phyloP scores from a whole-genome alignment of 2,888 invertebrate species.

The Temnothorax unifasciatus region DNA sequence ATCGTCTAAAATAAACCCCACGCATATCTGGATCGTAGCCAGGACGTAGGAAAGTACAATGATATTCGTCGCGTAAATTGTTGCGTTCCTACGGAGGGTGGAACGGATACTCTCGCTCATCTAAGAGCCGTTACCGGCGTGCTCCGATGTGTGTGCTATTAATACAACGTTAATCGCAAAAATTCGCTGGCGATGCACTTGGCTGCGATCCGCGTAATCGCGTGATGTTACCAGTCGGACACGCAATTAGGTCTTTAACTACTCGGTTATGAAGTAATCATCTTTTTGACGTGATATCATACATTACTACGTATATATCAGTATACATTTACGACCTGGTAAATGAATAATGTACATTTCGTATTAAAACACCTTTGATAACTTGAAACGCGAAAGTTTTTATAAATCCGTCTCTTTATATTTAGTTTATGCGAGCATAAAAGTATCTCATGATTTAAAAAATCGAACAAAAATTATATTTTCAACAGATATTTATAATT shows the following conservation, averaged over 20 bases:
- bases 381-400: not conserved
- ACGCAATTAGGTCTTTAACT: slow-evolving; percentile 28
- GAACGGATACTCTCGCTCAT: not conserved
- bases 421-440: not conserved
- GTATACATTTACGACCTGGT: not conserved
- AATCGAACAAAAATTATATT: not conserved
- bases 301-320: not conserved
- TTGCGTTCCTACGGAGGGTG: slow-evolving; percentile 57
- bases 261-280: not conserved
- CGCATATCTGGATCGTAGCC: slow-evolving; percentile 84
- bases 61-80: slow-evolving; percentile 80
- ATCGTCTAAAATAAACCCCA: slow-evolving; percentile 85
- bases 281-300: not conserved
- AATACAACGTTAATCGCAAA: slow-evolving; percentile 35
- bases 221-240: slow-evolving; percentile 1
- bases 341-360: not conserved
- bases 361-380: slow-evolving; percentile 10
- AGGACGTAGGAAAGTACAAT: slow-evolving; percentile 83
- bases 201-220: slow-evolving; percentile 9
- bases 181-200: slow-evolving; percentile 32
- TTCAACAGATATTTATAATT: slow-evolving; percentile 7
- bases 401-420: not conserved
- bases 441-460: not conserved
- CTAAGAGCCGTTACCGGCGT: not conserved
- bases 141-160: slow-evolving; percentile 11